phyloP scores from a whole-genome alignment of 1,140 invertebrate genomes.

The Euborellia annulipes region DNA sequence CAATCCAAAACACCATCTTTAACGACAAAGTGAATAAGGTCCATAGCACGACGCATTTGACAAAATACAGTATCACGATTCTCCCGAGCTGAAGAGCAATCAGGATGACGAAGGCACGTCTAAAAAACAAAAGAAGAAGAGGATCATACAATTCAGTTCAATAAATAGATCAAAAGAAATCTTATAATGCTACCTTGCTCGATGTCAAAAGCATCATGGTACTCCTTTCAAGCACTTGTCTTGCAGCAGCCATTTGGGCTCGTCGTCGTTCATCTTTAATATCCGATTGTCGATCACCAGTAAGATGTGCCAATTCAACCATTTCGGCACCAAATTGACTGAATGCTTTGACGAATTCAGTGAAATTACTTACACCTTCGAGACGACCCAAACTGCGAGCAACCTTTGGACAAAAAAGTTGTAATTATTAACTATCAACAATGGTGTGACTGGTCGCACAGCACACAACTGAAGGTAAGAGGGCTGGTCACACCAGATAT shows the following conservation, averaged over 20 bases:
- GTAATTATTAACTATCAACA: too few species aligned
- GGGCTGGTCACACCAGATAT: too few species aligned
- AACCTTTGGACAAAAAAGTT: constrained; percentile 34
- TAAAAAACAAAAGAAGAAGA: constrained; percentile 20
- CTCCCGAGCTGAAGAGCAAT: constrained; percentile 78
- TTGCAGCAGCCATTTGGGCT: constrained; percentile 88
- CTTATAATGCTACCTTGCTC: constrained; percentile 80
- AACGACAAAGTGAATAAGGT: constrained; percentile 93
- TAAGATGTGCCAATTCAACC: constrained; percentile 92
- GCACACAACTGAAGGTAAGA: too few species aligned
- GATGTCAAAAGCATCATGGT: constrained; percentile 95
- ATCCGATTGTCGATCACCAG: constrained; percentile 66
- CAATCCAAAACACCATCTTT: constrained; percentile 74
- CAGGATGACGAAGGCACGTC: constrained; percentile 86
- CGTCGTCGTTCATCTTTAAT: constrained; percentile 87
- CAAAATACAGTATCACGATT: constrained; percentile 95
- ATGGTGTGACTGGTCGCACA: too few species aligned
- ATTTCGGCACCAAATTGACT: constrained; percentile 96
- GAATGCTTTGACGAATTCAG: constrained; percentile 97
- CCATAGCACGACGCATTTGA: constrained; percentile 92
- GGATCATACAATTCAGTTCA: not conserved
- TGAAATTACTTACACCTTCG: constrained; percentile 91
- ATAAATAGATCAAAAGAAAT: not conserved
- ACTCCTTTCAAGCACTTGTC: constrained; percentile 89
- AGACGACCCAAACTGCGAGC: constrained; percentile 68